phyloP scores from a whole-genome alignment of 1,140 invertebrate genomes.

The Drepana arcuata region DNA sequence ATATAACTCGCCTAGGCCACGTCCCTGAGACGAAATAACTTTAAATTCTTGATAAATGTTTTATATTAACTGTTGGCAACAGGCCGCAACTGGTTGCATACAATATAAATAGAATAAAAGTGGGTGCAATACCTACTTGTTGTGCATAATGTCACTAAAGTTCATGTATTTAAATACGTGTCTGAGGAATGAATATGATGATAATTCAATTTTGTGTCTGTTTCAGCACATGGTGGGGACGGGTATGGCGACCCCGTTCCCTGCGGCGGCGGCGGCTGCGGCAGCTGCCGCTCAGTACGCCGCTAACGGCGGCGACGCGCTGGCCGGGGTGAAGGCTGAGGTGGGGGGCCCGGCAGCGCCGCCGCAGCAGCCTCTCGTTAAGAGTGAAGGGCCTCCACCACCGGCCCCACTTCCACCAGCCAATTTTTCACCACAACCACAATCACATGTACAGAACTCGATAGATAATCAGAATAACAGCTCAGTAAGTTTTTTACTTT shows the following conservation, averaged over 20 bases:
- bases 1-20: conserved; percentile 21
- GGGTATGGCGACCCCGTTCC: conserved; percentile 88
- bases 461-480: conserved; percentile 69
- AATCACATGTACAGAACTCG: conserved; percentile 53
- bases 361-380: conserved; percentile 54
- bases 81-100: too few species aligned
- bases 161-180: too few species aligned
- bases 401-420: conserved; percentile 57
- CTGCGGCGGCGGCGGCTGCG: conserved; percentile 81
- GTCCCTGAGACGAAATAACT: conserved; percentile 31
- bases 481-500: conserved; percentile 69
- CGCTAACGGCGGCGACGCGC: conserved; percentile 79
- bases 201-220: too few species aligned
- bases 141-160: too few species aligned
- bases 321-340: conserved; percentile 73
- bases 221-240: conserved; percentile 96
- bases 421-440: conserved; percentile 63
- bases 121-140: too few species aligned
- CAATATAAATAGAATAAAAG: too few species aligned
- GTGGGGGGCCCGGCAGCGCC: conserved; percentile 61
- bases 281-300: conserved; percentile 77
- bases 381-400: conserved; percentile 60
- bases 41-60: conserved; percentile 2
- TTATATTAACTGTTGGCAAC: too few species aligned
- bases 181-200: too few species aligned